Percentiles rank a stretch among this genome's conserved stretches.
Conservation (phyloP, 2,113 vertebrate species). For the Chloropsis cyanopogon region DNA sequence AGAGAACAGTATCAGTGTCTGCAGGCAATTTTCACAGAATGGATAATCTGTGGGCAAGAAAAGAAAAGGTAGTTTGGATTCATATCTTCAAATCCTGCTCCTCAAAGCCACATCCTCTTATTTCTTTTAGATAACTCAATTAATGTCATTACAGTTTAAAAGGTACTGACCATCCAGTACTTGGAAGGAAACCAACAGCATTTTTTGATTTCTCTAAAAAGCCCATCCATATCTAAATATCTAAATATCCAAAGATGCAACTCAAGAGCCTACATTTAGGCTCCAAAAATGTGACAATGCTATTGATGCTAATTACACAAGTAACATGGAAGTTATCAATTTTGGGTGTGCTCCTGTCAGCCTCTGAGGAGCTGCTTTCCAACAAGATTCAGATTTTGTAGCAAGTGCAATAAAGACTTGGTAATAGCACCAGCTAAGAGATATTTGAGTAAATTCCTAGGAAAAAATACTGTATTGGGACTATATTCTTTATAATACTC, state of each 20-base stretch:
- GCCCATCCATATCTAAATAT: neutral
- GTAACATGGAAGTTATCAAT: neutral
- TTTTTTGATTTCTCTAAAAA: neutral
- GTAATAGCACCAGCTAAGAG: neutral
- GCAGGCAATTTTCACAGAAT: neutral
- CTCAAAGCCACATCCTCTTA: neutral
- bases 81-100: neutral
- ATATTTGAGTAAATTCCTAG: neutral
- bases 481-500: neutral
- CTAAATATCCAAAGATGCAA: neutral
- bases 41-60: neutral
- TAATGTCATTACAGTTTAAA: neutral
- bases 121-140: neutral
- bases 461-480: neutral
- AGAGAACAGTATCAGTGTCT: neutral
- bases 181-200: neutral
- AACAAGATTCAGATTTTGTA: neutral
- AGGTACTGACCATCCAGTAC: neutral
- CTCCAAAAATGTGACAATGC: neutral
- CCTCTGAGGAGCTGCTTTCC: neutral
- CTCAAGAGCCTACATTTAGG: neutral
- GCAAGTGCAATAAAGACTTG: neutral
- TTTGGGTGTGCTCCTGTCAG: neutral
- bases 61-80: neutral
- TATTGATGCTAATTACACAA: neutral